These are phyloP conservation scores for Lithobates pipiens DNA, from an alignment of 2,797 vertebrate species.

Conservation along the genomic window DNA sequence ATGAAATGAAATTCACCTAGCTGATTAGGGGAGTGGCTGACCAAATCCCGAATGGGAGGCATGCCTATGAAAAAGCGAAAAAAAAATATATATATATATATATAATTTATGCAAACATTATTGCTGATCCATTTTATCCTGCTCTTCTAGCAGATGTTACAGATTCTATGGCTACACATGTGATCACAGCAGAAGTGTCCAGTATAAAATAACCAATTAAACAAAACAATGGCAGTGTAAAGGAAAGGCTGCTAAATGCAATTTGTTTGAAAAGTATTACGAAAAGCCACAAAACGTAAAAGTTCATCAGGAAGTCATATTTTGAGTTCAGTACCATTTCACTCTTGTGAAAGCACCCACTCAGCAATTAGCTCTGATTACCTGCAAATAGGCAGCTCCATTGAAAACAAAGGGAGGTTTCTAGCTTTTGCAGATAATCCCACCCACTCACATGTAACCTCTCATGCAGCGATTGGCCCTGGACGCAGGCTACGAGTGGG, in stretches of 20 bases:
- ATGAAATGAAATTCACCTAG: constrained; percentile 84
- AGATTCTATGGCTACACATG: background rate
- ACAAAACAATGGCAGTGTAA: no score
- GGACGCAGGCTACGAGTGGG: no score
- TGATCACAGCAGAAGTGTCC: no score
- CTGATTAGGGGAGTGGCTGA: constrained; percentile 97
- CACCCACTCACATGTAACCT: no score
- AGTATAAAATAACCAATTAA: background rate
- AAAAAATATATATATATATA: background rate
- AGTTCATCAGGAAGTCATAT: no score
- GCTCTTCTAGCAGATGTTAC: background rate
- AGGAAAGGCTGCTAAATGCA: background rate
- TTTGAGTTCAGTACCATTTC: no score
- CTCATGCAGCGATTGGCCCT: no score
- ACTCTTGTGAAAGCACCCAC: no score
- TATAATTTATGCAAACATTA: background rate
- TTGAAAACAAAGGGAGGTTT: no score
- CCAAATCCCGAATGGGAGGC: constrained; percentile 96
- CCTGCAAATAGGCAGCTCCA: no score
- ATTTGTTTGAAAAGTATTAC: background rate
- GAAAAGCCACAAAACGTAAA: background rate
- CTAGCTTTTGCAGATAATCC: no score
- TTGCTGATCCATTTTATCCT: background rate
- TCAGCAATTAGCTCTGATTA: no score
- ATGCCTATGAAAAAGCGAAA: constrained; percentile 84